Evolutionary conservation across 2,888 invertebrate species (phyloP).

Genomic region (Abrostola triplasia): DNA sequence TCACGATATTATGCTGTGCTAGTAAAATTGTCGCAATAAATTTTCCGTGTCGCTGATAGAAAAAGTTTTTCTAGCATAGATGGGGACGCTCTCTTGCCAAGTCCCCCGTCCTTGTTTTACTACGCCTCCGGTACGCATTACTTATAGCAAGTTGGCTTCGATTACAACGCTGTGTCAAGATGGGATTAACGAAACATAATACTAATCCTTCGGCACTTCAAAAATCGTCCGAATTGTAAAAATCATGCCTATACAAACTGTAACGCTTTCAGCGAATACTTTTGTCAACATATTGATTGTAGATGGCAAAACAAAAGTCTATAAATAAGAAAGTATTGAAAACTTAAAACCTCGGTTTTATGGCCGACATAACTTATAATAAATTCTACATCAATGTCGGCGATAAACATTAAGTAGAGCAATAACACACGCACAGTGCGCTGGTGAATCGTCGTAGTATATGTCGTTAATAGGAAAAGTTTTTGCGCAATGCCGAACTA

Average conservation of each 20-base stretch:
- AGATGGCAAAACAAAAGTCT: constrained; percentile 15
- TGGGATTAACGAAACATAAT: constrained; percentile 54
- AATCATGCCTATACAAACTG: constrained; percentile 5
- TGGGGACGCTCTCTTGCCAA: constrained; percentile 61
- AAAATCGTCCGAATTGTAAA: constrained; percentile 12
- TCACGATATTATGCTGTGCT: constrained; percentile 59
- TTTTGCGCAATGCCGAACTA: constrained; percentile 67
- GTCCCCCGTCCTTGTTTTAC: constrained; percentile 57
- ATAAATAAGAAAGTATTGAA: constrained; percentile 47
- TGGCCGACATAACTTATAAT: constrained; percentile 42
- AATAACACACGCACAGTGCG: constrained; percentile 69
- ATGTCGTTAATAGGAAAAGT: constrained; percentile 72
- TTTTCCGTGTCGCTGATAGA: constrained; percentile 73
- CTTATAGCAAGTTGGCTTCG: constrained; percentile 57
- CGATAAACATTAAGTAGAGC: constrained; percentile 60
- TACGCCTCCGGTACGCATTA: constrained; percentile 55
- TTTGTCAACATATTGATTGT: constrained; percentile 6
- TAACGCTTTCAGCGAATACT: constrained; percentile 6
- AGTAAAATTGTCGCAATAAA: constrained; percentile 75
- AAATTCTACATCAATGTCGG: constrained; percentile 45
- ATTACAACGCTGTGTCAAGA: constrained; percentile 51
- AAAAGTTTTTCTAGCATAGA: constrained; percentile 71
- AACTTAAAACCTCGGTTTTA: constrained; percentile 49
- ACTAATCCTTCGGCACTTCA: constrained; percentile 22
- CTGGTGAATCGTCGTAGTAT: constrained; percentile 63